Conservation (phyloP, 92 coral and sea anemone genomes). For the Parazoanthus atlanticus region DNA sequence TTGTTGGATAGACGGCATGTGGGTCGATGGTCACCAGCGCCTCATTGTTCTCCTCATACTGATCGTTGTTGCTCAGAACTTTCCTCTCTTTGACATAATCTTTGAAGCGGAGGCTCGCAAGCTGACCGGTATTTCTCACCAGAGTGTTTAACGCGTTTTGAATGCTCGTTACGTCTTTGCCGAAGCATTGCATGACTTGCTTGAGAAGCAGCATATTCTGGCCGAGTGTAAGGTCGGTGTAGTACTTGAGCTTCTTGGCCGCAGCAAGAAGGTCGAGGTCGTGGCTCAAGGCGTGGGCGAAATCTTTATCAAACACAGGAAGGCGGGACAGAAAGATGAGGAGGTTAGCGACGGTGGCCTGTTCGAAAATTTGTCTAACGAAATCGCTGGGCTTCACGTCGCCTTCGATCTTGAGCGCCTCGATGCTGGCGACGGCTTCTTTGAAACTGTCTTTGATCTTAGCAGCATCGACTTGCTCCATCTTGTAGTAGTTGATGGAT, state of each 20-base stretch:
- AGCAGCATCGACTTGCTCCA: constrained; percentile 10
- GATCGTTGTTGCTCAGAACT: constrained; percentile 16
- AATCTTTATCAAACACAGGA: constrained; percentile 56
- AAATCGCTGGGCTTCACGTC: neutral
- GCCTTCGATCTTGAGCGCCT: neutral
- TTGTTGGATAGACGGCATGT: constrained; percentile 71
- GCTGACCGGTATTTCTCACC: neutral
- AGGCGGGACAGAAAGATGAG: constrained; percentile 13
- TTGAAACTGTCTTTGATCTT: constrained; percentile 22
- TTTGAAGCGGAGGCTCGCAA: constrained; percentile 14
- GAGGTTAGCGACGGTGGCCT: constrained; percentile 19
- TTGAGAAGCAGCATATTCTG: constrained; percentile 15
- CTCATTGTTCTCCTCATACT: constrained; percentile 64
- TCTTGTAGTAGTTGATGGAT: constrained; percentile 23
- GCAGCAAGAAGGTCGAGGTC: constrained; percentile 63
- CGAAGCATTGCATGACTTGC: neutral
- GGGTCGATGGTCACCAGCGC: constrained; percentile 59
- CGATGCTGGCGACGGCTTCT: neutral
- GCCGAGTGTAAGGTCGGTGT: constrained; percentile 35
- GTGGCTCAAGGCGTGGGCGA: constrained; percentile 56
- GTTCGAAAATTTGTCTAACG: constrained; percentile 18
- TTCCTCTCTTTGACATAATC: constrained; percentile 8
- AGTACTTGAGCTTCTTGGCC: constrained; percentile 64
- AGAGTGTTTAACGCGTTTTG: neutral
- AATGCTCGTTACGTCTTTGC: constrained; percentile 46